Evolutionary conservation across 2,888 invertebrate genomes (phyloP).

Genomic region (Cheilosia urbana): DNA sequence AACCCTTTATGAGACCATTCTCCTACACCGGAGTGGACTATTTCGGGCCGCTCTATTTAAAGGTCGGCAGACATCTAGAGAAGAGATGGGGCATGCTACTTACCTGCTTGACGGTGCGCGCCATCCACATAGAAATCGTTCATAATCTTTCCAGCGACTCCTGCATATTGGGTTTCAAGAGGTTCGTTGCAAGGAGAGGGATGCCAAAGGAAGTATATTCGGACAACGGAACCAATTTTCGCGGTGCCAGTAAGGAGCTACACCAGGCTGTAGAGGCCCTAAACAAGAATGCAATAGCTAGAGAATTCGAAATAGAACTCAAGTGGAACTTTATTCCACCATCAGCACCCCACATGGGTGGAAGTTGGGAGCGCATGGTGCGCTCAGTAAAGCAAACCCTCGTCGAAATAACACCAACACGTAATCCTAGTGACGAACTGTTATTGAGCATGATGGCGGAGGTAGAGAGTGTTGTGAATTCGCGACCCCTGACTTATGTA

Average conservation of each 20-base stretch:
- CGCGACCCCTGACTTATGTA: too few species aligned
- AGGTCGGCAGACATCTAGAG: too few species aligned
- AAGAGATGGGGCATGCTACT: conserved; percentile 45
- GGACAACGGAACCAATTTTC: conserved; percentile 67
- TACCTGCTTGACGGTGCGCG: conserved; percentile 54
- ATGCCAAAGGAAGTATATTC: conserved; percentile 39
- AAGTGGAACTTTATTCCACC: conserved; percentile 8
- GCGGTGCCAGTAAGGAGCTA: conserved; percentile 26
- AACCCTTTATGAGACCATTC: too few species aligned
- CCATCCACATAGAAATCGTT: conserved; percentile 41
- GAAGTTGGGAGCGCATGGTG: too few species aligned
- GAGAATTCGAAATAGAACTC: conserved; percentile 4
- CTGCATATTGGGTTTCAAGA: conserved; percentile 51
- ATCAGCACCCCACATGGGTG: too few species aligned
- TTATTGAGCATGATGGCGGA: too few species aligned
- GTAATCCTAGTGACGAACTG: too few species aligned
- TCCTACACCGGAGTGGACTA: too few species aligned
- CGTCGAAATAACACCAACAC: too few species aligned
- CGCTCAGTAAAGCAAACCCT: too few species aligned
- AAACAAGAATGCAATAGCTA: not conserved
- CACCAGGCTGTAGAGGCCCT: not conserved
- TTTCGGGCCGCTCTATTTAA: too few species aligned
- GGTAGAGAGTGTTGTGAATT: too few species aligned
- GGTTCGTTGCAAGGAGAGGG: conserved; percentile 56
- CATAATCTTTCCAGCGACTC: conserved; percentile 48